Evolutionary conservation across 1,140 invertebrate species (phyloP).

Genomic region (Archegozetes longisetosus): DNA sequence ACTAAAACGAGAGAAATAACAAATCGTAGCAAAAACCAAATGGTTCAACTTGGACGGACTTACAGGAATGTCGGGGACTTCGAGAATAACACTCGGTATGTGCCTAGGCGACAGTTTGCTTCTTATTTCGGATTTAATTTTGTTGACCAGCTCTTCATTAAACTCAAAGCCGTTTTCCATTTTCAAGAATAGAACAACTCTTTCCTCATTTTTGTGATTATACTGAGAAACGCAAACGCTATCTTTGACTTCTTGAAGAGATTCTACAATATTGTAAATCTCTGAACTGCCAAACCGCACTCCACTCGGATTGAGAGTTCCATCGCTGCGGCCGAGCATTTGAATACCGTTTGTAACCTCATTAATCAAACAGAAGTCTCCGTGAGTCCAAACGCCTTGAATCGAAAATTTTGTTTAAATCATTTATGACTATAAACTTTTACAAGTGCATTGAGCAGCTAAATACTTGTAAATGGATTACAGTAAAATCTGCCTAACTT

Average conservation of each 20-base stretch:
- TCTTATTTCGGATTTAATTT: conserved; percentile 31
- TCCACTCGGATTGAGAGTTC: conserved; percentile 44
- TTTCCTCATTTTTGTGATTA: conserved; percentile 32
- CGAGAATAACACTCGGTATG: conserved; percentile 35
- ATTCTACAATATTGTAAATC: conserved; percentile 40
- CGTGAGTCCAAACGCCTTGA: conserved; percentile 39
- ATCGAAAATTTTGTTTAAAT: neutral
- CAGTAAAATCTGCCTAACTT: too few relatives aligned
- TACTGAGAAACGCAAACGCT: conserved; percentile 36
- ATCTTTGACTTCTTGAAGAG: conserved; percentile 35
- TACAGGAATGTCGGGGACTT: conserved; percentile 37
- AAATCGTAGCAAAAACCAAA: too few relatives aligned
- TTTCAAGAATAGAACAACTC: conserved; percentile 39
- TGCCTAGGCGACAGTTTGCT: conserved; percentile 35
- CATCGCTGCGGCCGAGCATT: conserved; percentile 43
- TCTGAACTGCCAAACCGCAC: conserved; percentile 45
- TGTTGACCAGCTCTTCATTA: conserved; percentile 28
- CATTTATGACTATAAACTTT: conserved; percentile 24
- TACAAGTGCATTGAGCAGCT: too few relatives aligned
- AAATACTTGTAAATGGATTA: too few relatives aligned
- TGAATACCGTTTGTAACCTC: conserved; percentile 36
- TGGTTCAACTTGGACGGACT: conserved; percentile 29
- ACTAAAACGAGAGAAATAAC: conserved; percentile 44
- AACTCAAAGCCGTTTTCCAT: conserved; percentile 30
- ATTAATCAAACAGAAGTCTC: conserved; percentile 40